Percentiles rank a stretch among this genome's conserved stretches.
Conservation (phyloP, 2,113 vertebrate genomes). For the Nycticorax nycticorax region DNA sequence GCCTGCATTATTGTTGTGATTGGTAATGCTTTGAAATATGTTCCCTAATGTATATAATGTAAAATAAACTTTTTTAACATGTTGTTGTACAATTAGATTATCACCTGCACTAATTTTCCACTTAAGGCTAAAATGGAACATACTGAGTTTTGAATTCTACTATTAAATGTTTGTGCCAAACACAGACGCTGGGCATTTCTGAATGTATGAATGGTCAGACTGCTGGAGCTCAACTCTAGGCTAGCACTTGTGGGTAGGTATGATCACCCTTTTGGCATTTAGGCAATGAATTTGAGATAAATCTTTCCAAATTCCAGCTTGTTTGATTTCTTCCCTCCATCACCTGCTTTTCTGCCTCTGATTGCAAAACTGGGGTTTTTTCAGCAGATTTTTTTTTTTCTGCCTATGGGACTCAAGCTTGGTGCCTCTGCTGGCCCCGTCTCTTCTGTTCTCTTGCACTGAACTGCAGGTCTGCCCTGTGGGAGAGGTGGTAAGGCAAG, state of each 20-base stretch:
- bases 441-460: not conserved
- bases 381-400: not conserved
- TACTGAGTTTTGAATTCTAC: slow-evolving; percentile 20
- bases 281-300: not conserved
- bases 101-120: slow-evolving; percentile 59
- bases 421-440: not conserved
- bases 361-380: not conserved
- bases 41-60: slow-evolving; percentile 83
- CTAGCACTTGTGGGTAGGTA: not conserved
- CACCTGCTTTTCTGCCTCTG: not conserved
- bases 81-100: slow-evolving; percentile 73
- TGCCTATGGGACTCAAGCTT: not conserved
- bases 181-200: not conserved
- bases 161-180: slow-evolving; percentile 54
- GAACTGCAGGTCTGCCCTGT: not conserved
- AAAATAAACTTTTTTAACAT: slow-evolving; percentile 86
- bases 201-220: not conserved
- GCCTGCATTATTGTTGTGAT: slow-evolving; percentile 77
- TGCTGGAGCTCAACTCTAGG: not conserved
- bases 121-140: not conserved
- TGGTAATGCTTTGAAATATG: slow-evolving; percentile 78
- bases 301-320: not conserved
- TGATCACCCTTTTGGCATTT: not conserved
- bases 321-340: not conserved
- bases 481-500: not conserved